Evolutionary conservation across 2,113 vertebrate genomes (phyloP).

Genomic region (Pavo muticus): DNA sequence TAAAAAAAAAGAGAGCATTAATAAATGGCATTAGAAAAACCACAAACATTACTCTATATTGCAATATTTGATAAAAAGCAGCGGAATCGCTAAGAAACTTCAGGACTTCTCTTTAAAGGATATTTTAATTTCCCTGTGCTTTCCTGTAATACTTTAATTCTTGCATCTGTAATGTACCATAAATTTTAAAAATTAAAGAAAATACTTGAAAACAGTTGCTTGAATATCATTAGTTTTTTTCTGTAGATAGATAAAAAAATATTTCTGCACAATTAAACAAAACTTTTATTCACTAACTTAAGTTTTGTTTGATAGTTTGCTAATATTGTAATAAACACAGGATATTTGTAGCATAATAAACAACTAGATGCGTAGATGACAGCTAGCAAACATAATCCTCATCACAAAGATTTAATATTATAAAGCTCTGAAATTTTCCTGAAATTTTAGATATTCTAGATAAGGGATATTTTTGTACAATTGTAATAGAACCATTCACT

Average conservation of each 20-base stretch:
- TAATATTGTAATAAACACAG: slow-evolving; percentile 63
- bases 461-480: slow-evolving; percentile 46
- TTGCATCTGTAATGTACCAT: slow-evolving; percentile 26
- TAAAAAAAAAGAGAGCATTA: neutral
- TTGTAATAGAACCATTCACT: slow-evolving; percentile 60
- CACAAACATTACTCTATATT: neutral
- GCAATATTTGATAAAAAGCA: neutral
- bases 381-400: slow-evolving; percentile 65
- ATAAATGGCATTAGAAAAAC: neutral
- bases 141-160: neutral
- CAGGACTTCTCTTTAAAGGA: neutral
- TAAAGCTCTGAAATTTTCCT: slow-evolving; percentile 42
- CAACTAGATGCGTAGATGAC: slow-evolving; percentile 56
- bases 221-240: slow-evolving; percentile 56
- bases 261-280: slow-evolving; percentile 58
- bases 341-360: neutral
- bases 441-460: slow-evolving; percentile 36
- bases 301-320: slow-evolving; percentile 61
- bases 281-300: slow-evolving; percentile 59
- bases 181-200: slow-evolving; percentile 30
- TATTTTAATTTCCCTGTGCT: neutral
- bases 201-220: slow-evolving; percentile 30
- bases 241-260: slow-evolving; percentile 52
- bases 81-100: neutral
- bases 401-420: slow-evolving; percentile 30